These are phyloP conservation scores for Lacerta agilis DNA, from an alignment of 2,797 vertebrate genomes.

Conservation along the genomic window DNA sequence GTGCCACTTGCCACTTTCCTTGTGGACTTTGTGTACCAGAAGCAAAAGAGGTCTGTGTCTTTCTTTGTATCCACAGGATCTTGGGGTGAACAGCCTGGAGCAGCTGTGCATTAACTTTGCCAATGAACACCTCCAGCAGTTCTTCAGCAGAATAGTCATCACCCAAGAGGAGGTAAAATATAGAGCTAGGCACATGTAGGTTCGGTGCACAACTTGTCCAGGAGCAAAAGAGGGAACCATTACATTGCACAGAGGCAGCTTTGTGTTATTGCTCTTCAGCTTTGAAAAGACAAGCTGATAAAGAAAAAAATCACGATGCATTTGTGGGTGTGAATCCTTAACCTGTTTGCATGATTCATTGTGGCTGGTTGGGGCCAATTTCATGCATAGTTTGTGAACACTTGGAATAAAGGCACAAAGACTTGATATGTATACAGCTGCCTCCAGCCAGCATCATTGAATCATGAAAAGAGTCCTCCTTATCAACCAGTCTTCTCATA, in stretches of 20 bases:
- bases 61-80: conserved; percentile 78
- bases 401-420: no score
- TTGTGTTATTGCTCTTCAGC: background rate
- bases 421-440: no score
- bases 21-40: background rate
- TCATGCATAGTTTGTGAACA: background rate
- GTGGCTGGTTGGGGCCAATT: background rate
- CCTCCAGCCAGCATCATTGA: no score
- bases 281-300: background rate
- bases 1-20: background rate
- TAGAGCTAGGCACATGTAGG: background rate
- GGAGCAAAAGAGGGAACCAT: background rate
- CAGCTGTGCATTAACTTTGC: conserved; percentile 95
- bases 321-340: background rate
- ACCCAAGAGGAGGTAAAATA: conserved; percentile 88
- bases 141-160: conserved; percentile 83
- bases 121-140: conserved; percentile 88
- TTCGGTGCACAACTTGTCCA: background rate
- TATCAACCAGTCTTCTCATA: background rate
- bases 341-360: background rate
- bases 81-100: conserved; percentile 91
- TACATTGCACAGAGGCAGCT: background rate
- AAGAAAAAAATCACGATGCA: background rate
- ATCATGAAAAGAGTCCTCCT: background rate
- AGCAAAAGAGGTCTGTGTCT: background rate